Evolutionary conservation across 2,888 invertebrate species (phyloP), one percentile per base, ranked within the genome.

Genomic region (Trissoscelio sp.): DNA sequence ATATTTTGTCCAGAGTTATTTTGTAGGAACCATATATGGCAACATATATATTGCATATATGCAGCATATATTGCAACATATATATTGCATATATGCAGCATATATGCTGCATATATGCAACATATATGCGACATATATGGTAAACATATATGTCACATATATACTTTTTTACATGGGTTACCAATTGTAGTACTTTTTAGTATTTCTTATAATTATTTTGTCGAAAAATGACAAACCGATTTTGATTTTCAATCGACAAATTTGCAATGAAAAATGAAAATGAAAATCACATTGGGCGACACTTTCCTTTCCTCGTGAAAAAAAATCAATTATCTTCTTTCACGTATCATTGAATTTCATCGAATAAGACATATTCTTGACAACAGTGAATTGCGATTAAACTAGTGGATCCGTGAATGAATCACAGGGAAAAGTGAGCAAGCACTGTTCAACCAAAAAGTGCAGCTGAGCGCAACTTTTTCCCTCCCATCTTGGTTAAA

Each of bases 281-380:
- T 22, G 20, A 5, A 11, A 46, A 22, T 46, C 46, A 5, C 6
- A 22, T 46, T 22, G 20, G 22, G 11, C n/a, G 22, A 22, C 22
- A 46, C 22, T 14, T 58, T 60, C 42, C 44, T 18, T 60, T 66
- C 28, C 39, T 20, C 51, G 37, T 60, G 28, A 53, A 73, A 28
- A 42, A 46, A 74, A 64, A 64, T 64, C 74, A 75, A 75, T 75
- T 66, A 66, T 74, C 74, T 55, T 74, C 66, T 44, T 48, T 66
- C 39, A 39, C 58, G 57, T 37, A 24, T 39, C 66, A 57, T 58
- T 66, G 57, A 48, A 37, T 75, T 75, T 66, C 46, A 75, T 75
- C 74, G 57, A 66, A 66, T 75, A 75, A 66, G 74, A 58, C 66
- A 57, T 58, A 75, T 66, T 66, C 53, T 66, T 57, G 46, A 11